These are phyloP conservation scores for Leptoteleia sp. DNA, from an alignment of 1,140 invertebrate species.

Conservation along the genomic window DNA sequence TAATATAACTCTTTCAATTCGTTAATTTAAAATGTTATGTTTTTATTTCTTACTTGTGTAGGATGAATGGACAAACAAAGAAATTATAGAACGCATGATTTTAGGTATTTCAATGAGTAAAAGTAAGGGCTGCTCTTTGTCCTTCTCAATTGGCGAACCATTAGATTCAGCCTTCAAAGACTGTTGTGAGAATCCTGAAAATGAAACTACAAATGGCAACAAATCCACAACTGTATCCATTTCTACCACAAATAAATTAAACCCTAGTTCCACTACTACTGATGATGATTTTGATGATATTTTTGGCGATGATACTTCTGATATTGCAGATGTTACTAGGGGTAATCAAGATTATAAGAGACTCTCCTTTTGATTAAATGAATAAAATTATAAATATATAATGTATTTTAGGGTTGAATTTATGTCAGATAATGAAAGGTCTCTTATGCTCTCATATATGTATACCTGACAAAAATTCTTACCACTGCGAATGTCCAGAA, in stretches of 20 bases:
- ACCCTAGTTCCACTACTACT: slow-evolving; percentile 15
- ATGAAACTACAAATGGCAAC: slow-evolving; percentile 42
- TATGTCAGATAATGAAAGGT: slow-evolving; percentile 85
- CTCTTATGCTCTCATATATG: slow-evolving; percentile 89
- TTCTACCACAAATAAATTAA: slow-evolving; percentile 23
- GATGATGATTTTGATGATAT: slow-evolving; percentile 57
- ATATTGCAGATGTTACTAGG: slow-evolving; percentile 30
- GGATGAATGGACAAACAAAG: too few species aligned
- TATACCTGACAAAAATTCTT: slow-evolving; percentile 85
- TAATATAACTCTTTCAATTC: too few species aligned
- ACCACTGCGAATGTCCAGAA: slow-evolving; percentile 86
- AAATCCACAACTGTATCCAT: slow-evolving; percentile 39
- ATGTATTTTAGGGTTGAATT: slow-evolving; percentile 77
- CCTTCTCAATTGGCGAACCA: slow-evolving; percentile 80
- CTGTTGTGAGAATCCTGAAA: slow-evolving; percentile 80
- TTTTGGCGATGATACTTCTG: slow-evolving; percentile 31
- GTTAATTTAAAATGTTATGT: slow-evolving; percentile 19
- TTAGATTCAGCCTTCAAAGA: slow-evolving; percentile 82
- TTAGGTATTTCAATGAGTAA: slow-evolving; percentile 78
- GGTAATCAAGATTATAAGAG: too few species aligned
- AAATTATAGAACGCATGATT: too few species aligned
- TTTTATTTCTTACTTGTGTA: slow-evolving; percentile 44
- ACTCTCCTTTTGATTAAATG: too few species aligned
- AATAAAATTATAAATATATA: too few species aligned
- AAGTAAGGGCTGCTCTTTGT: slow-evolving; percentile 80